These are phyloP conservation scores for Amblyjoppa fuscipennis DNA, from an alignment of 2,888 invertebrate species.

Conservation along the genomic window DNA sequence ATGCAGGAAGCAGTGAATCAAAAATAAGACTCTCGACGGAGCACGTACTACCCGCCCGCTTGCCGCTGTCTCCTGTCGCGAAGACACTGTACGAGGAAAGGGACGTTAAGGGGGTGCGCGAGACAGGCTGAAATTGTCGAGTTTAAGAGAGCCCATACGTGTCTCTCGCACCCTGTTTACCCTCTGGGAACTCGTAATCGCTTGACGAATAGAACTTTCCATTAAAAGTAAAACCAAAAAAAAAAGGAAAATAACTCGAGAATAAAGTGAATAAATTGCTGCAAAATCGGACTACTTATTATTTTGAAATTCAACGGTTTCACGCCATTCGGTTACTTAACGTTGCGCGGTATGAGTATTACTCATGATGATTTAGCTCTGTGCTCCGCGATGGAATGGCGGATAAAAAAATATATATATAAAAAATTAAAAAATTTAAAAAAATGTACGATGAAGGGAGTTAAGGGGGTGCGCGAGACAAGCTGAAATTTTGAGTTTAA, in stretches of 20 bases:
- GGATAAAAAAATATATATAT: neutral
- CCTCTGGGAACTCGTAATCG: neutral
- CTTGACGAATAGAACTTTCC: neutral
- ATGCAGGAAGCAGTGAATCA: conserved; percentile 83
- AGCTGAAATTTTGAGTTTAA: neutral
- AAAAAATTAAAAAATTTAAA: too few species aligned
- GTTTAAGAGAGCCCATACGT: neutral
- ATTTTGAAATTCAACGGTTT: conserved; percentile 35
- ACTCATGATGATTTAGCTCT: conserved; percentile 59
- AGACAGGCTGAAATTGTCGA: neutral
- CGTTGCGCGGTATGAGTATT: conserved; percentile 20
- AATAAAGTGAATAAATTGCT: neutral
- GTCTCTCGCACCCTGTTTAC: conserved; percentile 9
- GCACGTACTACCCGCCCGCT: conserved; percentile 23
- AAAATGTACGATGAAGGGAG: too few species aligned
- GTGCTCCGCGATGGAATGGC: conserved; percentile 16
- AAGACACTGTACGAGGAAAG: conserved; percentile 13
- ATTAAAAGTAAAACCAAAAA: neutral
- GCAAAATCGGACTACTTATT: conserved; percentile 21
- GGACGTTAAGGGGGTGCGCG: conserved; percentile 12
- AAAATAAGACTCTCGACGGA: conserved; percentile 75
- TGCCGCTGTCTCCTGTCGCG: conserved; percentile 8
- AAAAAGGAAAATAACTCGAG: neutral
- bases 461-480: neutral
- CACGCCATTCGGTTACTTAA: neutral